Base-by-base conservation (phyloP, 2,797 vertebrate species). In the Coendou prehensilis region DNA sequence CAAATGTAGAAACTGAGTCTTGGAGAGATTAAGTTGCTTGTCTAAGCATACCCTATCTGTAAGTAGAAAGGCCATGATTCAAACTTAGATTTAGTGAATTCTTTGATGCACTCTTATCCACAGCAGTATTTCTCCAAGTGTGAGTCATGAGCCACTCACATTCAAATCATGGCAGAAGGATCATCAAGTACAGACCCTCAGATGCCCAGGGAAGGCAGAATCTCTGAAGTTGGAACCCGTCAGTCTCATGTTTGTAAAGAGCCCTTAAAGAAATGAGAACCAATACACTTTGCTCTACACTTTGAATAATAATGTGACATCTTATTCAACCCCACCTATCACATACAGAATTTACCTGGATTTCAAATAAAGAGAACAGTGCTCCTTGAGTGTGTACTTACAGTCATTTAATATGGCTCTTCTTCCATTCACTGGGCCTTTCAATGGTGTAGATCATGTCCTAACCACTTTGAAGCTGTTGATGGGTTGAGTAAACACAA, bases 381-480 rank as follows among this genome's bases (percentile, higher is more conserved):
- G n/a, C 26, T 64, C n/a, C 59, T 54, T 2, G 57, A 69, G 26
- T 41, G 9, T 54, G n/a, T 33, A 10, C 4, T 10, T 47, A 6
- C 20, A 50, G 18, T n/a, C 33, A 9, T 45, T 64, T 56, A 28
- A 9, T 23, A 37, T 26, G 7, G 33, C 47, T 61, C 13, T 22
- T 61, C 63, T 94, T 28, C 78, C 67, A 59, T 45, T 93, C 41
- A 30, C 10, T 79, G 67, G 81, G 84, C 59, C 78, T 67, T 89
- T 91, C 61, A 76, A 73, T 45, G 56, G 10, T 67, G 15, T 59
- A 82, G 20, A 56, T 67, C 54, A 41, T 63, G 96, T 92, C 64
- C n/a, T 45, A 95, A 41, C 17, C 23, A 50, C 52, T 87, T 92
- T 75, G 61, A 91, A 64, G 59, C n/a, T 84, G 47, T 50, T 82